Percentiles rank a stretch among this genome's conserved stretches.
Evolutionary conservation across 2,888 invertebrate genomes (phyloP).

Genomic region (Morpho helenor): DNA sequence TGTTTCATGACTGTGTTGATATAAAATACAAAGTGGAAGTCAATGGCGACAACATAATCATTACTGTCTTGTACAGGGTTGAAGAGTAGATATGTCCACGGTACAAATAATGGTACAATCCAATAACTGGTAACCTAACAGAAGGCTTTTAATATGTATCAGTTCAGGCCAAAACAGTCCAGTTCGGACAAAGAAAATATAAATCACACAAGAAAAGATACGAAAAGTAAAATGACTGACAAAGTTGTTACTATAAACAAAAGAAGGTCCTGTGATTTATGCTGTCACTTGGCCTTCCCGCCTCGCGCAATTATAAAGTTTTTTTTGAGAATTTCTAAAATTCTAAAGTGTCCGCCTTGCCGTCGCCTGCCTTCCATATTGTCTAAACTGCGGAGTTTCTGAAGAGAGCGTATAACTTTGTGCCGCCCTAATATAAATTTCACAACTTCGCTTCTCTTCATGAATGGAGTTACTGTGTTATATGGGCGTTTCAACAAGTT

Average conservation of each 20-base stretch:
- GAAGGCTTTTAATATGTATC: too few relatives aligned
- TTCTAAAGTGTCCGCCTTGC: slow-evolving; percentile 60
- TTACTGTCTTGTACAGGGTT: too few relatives aligned
- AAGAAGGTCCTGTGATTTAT: slow-evolving; percentile 24
- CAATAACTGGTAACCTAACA: too few relatives aligned
- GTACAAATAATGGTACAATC: too few relatives aligned
- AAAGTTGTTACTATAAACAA: neutral
- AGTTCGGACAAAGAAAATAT: too few relatives aligned
- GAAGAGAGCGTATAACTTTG: slow-evolving; percentile 60
- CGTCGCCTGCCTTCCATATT: slow-evolving; percentile 43
- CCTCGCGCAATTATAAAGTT: slow-evolving; percentile 57
- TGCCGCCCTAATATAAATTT: slow-evolving; percentile 73
- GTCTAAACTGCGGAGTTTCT: slow-evolving; percentile 56
- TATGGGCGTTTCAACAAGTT: slow-evolving; percentile 65
- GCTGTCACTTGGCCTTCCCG: slow-evolving; percentile 24
- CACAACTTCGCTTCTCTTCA: slow-evolving; percentile 51
- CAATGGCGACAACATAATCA: too few relatives aligned
- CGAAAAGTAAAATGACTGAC: too few relatives aligned
- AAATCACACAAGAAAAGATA: too few relatives aligned
- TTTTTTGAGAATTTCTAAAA: slow-evolving; percentile 65
- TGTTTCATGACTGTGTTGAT: too few relatives aligned
- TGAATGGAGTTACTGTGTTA: slow-evolving; percentile 62
- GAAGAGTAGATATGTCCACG: too few relatives aligned
- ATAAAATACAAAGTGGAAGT: too few relatives aligned
- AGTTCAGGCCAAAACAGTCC: too few relatives aligned